phyloP scores from a whole-genome alignment of 2,113 vertebrate species.

The Bettongia penicillata region DNA sequence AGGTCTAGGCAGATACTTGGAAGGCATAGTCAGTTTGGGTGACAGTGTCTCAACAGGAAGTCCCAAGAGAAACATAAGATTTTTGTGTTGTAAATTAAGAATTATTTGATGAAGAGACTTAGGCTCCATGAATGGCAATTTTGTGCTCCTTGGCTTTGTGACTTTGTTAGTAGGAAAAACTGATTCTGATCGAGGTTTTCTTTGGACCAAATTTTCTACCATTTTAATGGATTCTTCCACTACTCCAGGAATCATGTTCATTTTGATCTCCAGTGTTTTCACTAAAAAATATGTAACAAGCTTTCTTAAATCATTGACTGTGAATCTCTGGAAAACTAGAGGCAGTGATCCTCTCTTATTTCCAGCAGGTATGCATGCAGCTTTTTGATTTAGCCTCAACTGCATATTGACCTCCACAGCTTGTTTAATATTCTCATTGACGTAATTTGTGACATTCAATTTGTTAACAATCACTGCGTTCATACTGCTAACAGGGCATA shows the following conservation, averaged over 20 bases:
- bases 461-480: neutral
- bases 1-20: constrained; percentile 14
- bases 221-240: constrained; percentile 47
- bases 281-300: constrained; percentile 57
- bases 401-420: neutral
- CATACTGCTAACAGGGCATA: neutral
- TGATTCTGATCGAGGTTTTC: constrained; percentile 5
- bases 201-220: neutral
- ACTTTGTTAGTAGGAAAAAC: neutral
- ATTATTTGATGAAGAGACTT: constrained; percentile 64
- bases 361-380: neutral
- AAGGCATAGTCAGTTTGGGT: neutral
- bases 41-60: neutral
- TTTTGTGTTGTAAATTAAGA: constrained; percentile 60
- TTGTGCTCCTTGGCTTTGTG: constrained; percentile 30
- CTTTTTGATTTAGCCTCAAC: neutral
- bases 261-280: constrained; percentile 60
- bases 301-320: constrained; percentile 34
- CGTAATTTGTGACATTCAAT: neutral
- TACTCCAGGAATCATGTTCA: constrained; percentile 45
- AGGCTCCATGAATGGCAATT: constrained; percentile 54
- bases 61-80: constrained; percentile 10
- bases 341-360: neutral
- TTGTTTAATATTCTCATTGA: neutral
- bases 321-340: constrained; percentile 38